These are phyloP conservation scores for Trisateles emortualis DNA, from an alignment of 2,888 invertebrate genomes.

Conservation along the genomic window DNA sequence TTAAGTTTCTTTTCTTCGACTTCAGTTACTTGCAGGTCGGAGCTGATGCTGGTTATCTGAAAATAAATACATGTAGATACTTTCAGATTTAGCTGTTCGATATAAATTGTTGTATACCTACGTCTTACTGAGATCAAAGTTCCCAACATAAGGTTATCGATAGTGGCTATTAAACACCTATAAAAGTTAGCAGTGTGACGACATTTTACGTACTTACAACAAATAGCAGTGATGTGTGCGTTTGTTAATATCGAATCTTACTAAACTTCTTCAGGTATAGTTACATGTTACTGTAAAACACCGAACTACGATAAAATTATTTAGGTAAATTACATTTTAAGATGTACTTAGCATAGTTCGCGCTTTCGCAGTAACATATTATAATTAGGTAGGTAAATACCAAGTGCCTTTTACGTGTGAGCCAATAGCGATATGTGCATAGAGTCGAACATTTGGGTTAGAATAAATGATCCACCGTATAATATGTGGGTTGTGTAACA, in stretches of 20 bases:
- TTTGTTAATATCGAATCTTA: background rate
- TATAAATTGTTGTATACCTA: background rate
- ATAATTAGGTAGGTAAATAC: background rate
- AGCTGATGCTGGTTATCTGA: conserved; percentile 65
- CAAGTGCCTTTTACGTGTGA: conserved; percentile 25
- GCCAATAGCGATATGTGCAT: conserved; percentile 31
- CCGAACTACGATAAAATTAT: background rate
- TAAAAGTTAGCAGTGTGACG: conserved; percentile 7
- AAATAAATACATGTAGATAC: conserved; percentile 30
- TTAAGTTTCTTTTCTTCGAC: conserved; percentile 51
- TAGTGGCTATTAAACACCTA: background rate
- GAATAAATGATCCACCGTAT: conserved; percentile 3
- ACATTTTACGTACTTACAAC: conserved; percentile 1
- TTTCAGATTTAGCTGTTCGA: background rate
- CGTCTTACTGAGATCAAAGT: background rate
- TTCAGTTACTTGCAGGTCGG: conserved; percentile 66
- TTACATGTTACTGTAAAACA: background rate
- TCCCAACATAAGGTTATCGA: background rate
- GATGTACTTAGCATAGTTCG: background rate
- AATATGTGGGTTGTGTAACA: conserved; percentile 7
- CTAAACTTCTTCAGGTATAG: background rate
- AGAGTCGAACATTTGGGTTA: conserved; percentile 13
- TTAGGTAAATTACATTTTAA: too few relatives aligned
- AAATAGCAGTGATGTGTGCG: conserved; percentile 1
- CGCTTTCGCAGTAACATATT: background rate